These are phyloP conservation scores for Drosophila pectinifera DNA, from an alignment of 1,140 invertebrate species.

Conservation along the genomic window DNA sequence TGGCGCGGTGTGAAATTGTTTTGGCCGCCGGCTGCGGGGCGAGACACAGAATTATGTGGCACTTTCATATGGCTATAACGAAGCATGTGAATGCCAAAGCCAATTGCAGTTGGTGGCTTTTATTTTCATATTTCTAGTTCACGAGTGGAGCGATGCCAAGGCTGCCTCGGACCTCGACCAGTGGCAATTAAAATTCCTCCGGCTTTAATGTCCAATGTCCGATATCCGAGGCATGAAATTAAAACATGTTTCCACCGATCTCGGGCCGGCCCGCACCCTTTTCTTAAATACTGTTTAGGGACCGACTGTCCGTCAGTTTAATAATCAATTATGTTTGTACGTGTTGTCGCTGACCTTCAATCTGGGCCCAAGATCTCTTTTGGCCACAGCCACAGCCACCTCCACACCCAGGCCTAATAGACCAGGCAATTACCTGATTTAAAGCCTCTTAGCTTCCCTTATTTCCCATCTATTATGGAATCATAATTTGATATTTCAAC, in stretches of 20 bases:
- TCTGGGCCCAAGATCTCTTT: conserved; percentile 46
- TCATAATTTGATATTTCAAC: conserved; percentile 83
- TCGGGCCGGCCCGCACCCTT: conserved; percentile 27
- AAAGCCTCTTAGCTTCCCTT: conserved; percentile 76
- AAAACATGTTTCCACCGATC: conserved; percentile 75
- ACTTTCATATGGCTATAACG: conserved; percentile 67
- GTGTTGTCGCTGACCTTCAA: conserved; percentile 80
- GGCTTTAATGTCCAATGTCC: conserved; percentile 63
- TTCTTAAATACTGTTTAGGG: conserved; percentile 43
- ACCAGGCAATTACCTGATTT: conserved; percentile 75
- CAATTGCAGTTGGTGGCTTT: conserved; percentile 49
- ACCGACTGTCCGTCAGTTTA: conserved; percentile 56
- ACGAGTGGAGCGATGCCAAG: conserved; percentile 34
- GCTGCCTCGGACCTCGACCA: conserved; percentile 47
- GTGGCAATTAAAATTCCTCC: conserved; percentile 79
- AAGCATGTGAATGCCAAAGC: conserved; percentile 47
- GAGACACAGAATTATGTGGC: conserved; percentile 65
- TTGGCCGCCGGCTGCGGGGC: conserved; percentile 41
- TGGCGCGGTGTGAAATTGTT: conserved; percentile 73
- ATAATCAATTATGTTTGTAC: conserved; percentile 73
- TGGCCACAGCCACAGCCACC: conserved; percentile 43
- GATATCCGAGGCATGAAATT: conserved; percentile 80
- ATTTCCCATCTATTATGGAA: conserved; percentile 63
- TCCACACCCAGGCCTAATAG: conserved; percentile 75
- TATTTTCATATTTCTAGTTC: conserved; percentile 67